Conservation (phyloP, 1,140 invertebrate species). For the Heterodera schachtii region DNA sequence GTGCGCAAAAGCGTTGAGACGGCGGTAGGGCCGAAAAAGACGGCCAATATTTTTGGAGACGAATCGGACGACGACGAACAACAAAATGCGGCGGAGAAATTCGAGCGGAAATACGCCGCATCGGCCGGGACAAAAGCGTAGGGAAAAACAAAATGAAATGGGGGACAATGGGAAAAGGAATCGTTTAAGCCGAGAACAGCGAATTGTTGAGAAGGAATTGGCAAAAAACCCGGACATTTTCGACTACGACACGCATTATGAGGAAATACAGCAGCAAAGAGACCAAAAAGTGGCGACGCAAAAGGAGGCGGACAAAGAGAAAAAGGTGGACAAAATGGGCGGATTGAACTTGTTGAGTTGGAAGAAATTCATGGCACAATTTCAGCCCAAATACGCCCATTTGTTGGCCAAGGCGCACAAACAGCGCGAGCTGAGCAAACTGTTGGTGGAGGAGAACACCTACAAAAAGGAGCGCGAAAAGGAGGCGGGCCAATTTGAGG, state of each 20-base stretch:
- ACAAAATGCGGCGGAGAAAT: conserved; percentile 16
- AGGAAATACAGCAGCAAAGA: conserved; percentile 28
- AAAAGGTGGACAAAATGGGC: conserved; percentile 24
- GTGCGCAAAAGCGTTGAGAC: conserved; percentile 16
- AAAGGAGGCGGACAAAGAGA: conserved; percentile 39
- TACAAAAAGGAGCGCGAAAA: conserved; percentile 41
- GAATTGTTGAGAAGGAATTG: conserved; percentile 33
- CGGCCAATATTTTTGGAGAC: conserved; percentile 19
- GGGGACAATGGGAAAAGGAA: neutral
- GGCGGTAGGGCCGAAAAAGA: conserved; percentile 2
- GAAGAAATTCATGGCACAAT: neutral
- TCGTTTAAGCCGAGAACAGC: conserved; percentile 29
- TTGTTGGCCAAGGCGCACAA: conserved; percentile 38
- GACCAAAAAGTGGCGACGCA: conserved; percentile 36
- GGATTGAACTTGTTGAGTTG: neutral
- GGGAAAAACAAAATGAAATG: neutral
- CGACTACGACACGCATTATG: conserved; percentile 39
- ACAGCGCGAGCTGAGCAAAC: conserved; percentile 37
- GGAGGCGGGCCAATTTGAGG: conserved; percentile 41
- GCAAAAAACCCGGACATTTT: conserved; percentile 37
- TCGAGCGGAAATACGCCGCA: conserved; percentile 30
- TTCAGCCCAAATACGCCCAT: conserved; percentile 46
- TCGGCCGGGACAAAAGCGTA: conserved; percentile 13
- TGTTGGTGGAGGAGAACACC: conserved; percentile 39
- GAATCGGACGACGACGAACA: conserved; percentile 36